Base-by-base conservation (phyloP, 2,797 vertebrate genomes). In the Danio tinwini region DNA sequence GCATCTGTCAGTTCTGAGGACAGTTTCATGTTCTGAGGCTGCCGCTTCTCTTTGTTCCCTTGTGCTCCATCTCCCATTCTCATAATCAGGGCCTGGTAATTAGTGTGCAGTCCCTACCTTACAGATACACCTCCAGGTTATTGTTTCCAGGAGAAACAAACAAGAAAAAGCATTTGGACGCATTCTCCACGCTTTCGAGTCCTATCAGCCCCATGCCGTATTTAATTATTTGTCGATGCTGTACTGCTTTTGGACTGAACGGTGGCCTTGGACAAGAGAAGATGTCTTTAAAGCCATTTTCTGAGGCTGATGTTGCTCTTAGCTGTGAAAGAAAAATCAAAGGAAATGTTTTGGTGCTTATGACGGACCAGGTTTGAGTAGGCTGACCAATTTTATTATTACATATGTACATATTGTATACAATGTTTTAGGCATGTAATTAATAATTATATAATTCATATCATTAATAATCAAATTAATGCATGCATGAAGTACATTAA, bases 1-100 rank as follows among this genome's bases (percentile, higher is more conserved):
- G 91, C 93, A 94, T 93, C 93, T 95, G 93, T 94, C 92, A 93
- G 92, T 93, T 94, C 91, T 94, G 92, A 94, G 89, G 89, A 89
- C 88, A 91, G 92, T 92, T 93, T 93, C 91, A 92, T 93, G 92
- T 94, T 93, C 89, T 91, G 90, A 92, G 92, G 91, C 89, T 91
- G 88, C 86, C 91, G 88, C 88, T 89, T 86, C 85, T 91, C 92
- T 93, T 93, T 93, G 91, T 93, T 93, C 91, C 91, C 84, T 85
- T 52, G 29, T 89, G 85, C 90, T 90, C 92, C 87, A 91, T 93
- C 91, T 92, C 86, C 90, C 81, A 87, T 92, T 93, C 91, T 93
- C 92, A 91, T 93, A 93, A 93, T 90, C 92, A 90, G 85, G 88
- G 89, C 77, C 82, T 75, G 86, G 89, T 94, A 93, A 95, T 94